phyloP scores from a whole-genome alignment of 1,140 invertebrate genomes.

The Heliconius hermathena region DNA sequence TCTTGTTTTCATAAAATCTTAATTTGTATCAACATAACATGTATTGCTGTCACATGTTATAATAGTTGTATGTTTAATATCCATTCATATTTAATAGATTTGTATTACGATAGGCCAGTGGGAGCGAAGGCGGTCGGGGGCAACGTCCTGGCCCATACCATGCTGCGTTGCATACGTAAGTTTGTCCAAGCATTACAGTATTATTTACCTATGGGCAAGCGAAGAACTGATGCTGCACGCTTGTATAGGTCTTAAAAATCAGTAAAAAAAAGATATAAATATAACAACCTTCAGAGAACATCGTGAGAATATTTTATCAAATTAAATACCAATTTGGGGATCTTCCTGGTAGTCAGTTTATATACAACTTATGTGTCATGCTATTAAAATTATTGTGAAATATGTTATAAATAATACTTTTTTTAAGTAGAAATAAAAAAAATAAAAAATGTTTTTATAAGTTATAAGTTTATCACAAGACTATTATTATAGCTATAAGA shows the following conservation, averaged over 20 bases:
- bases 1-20: too few relatives aligned
- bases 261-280: neutral
- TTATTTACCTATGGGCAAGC: constrained; percentile 12
- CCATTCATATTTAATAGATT: constrained; percentile 8
- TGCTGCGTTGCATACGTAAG: constrained; percentile 51
- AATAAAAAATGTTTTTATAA: too few relatives aligned
- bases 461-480: too few relatives aligned
- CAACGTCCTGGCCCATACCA: constrained; percentile 49
- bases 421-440: too few relatives aligned
- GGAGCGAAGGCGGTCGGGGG: constrained; percentile 44
- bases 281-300: neutral
- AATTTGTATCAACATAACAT: too few relatives aligned
- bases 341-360: neutral
- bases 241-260: neutral
- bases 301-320: neutral
- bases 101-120: constrained; percentile 33
- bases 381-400: neutral
- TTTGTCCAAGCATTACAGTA: constrained; percentile 21
- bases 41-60: neutral
- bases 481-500: too few relatives aligned
- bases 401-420: neutral
- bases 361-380: neutral
- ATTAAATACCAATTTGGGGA: neutral
- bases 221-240: neutral
- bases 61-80: neutral